phyloP scores from a whole-genome alignment of 2,113 vertebrate genomes.

The Marcusenius ussheri region DNA sequence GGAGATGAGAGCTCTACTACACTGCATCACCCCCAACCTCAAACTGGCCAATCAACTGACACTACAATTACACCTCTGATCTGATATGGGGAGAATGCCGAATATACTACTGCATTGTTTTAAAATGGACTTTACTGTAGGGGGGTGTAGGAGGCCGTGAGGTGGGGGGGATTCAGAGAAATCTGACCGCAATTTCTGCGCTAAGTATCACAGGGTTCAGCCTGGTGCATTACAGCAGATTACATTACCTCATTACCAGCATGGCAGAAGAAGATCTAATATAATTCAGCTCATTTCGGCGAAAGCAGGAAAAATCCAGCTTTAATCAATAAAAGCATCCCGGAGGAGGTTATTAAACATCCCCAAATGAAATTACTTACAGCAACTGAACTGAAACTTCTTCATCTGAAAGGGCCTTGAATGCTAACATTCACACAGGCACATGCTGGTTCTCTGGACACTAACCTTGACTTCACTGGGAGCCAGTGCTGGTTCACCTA shows the following conservation, averaged over 20 bases:
- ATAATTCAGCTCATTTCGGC: not conserved
- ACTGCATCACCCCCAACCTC: not conserved
- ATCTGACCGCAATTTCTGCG: not conserved
- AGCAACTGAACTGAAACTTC: constrained; percentile 2
- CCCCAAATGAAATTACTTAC: constrained; percentile 1
- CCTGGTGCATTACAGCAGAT: not conserved
- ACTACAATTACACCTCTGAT: not conserved
- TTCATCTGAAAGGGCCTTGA: not conserved
- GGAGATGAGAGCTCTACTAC: not conserved
- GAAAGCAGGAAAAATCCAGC: not conserved
- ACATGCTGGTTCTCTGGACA: not conserved
- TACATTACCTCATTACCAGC: constrained; percentile 6
- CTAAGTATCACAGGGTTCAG: not conserved
- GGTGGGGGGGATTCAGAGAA: not conserved
- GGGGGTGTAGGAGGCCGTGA: not conserved
- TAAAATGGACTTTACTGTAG: not conserved
- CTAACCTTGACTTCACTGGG: not conserved
- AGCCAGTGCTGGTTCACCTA: not conserved
- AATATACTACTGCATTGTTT: not conserved
- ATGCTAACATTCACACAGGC: not conserved
- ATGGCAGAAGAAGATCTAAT: not conserved
- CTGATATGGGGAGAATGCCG: not conserved
- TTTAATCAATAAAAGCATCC: constrained; percentile 11
- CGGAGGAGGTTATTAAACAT: not conserved
- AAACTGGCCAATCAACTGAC: not conserved